A percentile compares a stretch with the other conserved stretches of the same genome.
Evolutionary conservation across 2,797 vertebrate genomes (phyloP).

Genomic region (Xerus rutilus): DNA sequence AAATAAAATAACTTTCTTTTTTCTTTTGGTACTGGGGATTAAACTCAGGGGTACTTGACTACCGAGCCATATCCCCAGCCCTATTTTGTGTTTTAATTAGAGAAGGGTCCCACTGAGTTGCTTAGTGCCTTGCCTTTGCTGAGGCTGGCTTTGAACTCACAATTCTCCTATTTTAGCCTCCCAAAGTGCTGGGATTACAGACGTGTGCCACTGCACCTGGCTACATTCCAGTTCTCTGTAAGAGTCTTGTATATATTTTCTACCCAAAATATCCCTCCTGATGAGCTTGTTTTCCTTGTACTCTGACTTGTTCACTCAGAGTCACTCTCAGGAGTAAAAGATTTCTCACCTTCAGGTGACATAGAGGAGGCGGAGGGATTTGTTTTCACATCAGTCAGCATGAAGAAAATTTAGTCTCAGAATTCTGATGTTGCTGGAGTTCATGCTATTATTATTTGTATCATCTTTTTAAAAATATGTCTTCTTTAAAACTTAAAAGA

Average conservation of each 20-base stretch:
- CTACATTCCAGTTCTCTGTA: background rate
- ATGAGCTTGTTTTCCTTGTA: background rate
- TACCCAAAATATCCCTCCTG: background rate
- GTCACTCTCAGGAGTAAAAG: background rate
- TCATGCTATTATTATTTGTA: background rate
- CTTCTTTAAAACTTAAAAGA: background rate
- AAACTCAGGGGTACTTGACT: no score
- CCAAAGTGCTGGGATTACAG: no score
- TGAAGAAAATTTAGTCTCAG: conserved; percentile 11
- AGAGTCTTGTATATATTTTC: background rate
- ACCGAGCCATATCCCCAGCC: no score
- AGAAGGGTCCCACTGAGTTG: no score
- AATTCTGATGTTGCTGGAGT: background rate
- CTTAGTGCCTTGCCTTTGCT: no score
- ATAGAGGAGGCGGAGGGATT: background rate
- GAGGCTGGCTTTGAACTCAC: no score
- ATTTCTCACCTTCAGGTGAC: background rate
- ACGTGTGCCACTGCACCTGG: no score
- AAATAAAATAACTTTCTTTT: background rate
- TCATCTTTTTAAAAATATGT: background rate
- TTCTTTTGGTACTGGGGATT: no score
- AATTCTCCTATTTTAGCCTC: no score
- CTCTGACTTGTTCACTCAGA: background rate
- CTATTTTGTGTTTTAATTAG: no score
- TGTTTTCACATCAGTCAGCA: conserved; percentile 9